These are phyloP conservation scores for Sialis lutaria DNA, from an alignment of 2,888 invertebrate genomes.

Conservation along the genomic window DNA sequence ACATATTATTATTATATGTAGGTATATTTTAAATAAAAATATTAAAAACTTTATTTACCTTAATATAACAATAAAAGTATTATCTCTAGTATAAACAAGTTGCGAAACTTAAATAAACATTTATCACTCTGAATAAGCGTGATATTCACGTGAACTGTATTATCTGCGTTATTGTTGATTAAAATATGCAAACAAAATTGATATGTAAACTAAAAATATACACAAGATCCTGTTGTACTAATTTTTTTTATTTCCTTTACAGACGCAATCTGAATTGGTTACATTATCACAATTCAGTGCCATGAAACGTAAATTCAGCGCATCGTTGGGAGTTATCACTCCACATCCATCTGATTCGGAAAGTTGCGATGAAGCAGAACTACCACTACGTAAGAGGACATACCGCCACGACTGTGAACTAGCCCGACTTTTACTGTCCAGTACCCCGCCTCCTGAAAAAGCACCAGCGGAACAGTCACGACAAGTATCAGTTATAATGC, in stretches of 20 bases:
- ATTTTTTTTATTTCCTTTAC: no score
- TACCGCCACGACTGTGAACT: constrained; percentile 35
- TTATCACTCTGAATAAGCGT: constrained; percentile 13
- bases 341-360: constrained; percentile 80
- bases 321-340: constrained; percentile 38
- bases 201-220: constrained; percentile 23
- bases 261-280: no score
- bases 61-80: no score
- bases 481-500: constrained; percentile 69
- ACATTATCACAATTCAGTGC: constrained; percentile 16
- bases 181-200: constrained; percentile 20
- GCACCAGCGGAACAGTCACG: constrained; percentile 10
- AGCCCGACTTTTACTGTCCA: constrained; percentile 32
- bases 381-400: constrained; percentile 28
- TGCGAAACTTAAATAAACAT: no score
- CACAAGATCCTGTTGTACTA: no score
- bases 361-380: constrained; percentile 40
- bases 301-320: constrained; percentile 9
- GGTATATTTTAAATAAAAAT: no score
- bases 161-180: constrained; percentile 28
- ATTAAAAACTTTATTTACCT: no score
- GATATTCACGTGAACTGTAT: constrained; percentile 26
- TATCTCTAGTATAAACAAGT: no score
- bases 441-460: constrained; percentile 36
- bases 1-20: no score